Conservation (phyloP, 2,797 vertebrate genomes). For the Gambusia yucatana region DNA sequence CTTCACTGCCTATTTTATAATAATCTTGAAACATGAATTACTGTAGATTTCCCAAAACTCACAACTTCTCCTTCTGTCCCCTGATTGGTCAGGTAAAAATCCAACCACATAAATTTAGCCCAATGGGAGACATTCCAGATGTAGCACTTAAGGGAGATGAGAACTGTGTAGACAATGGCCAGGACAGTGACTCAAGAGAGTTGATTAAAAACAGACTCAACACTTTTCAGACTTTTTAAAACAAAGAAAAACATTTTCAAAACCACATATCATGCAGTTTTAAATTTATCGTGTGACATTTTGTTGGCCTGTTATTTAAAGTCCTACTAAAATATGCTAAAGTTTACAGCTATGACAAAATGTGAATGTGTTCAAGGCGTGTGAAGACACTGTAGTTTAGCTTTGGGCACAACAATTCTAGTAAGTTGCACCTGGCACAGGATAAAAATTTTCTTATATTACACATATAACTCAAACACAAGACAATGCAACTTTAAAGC, state of each 20-base stretch:
- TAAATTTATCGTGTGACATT: not conserved
- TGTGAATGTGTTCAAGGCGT: not conserved
- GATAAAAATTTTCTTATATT: not conserved
- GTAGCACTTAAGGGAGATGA: no score
- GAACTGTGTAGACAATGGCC: no score
- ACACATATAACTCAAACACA: not conserved
- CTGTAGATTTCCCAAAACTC: not conserved
- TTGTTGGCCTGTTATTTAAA: not conserved
- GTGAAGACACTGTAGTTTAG: not conserved
- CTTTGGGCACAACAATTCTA: not conserved
- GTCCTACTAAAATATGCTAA: not conserved
- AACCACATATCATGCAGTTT: not conserved
- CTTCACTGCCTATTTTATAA: not conserved
- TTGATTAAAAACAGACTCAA: not conserved
- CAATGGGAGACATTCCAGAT: no score
- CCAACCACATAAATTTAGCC: no score
- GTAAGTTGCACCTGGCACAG: not conserved
- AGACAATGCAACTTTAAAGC: not conserved
- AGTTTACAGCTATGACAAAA: not conserved
- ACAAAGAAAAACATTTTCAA: not conserved
- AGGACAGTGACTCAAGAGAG: not conserved
- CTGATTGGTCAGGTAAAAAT: no score
- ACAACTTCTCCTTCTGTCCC: no score
- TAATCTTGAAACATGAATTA: not conserved
- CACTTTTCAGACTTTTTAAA: not conserved